Evolutionary conservation across 2,888 invertebrate species (phyloP).

Genomic region (Incurvaria masculella): DNA sequence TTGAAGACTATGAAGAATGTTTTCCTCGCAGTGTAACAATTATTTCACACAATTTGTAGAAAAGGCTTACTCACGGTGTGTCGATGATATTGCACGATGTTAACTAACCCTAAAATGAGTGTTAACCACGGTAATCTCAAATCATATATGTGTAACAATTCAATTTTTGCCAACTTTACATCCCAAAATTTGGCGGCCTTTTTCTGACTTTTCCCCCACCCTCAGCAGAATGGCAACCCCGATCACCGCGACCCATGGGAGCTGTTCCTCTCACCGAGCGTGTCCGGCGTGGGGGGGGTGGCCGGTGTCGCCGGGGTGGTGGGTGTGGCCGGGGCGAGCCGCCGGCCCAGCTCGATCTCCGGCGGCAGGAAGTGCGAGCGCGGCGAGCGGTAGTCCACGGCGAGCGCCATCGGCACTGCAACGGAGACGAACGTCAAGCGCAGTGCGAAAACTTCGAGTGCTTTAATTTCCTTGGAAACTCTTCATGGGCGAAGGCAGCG

Average conservation of each 20-base stretch:
- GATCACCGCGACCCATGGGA: too few relatives aligned
- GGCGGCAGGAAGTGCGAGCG: slow-evolving; percentile 48
- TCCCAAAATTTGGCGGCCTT: background rate
- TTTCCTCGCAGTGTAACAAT: too few relatives aligned
- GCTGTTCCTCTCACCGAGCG: slow-evolving; percentile 1
- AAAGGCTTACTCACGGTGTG: too few relatives aligned
- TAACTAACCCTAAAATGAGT: too few relatives aligned
- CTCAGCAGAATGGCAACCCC: too few relatives aligned
- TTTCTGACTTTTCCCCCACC: background rate
- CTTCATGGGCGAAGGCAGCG: too few relatives aligned
- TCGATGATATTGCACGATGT: too few relatives aligned
- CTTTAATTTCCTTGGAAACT: background rate
- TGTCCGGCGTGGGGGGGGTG: slow-evolving; percentile 4
- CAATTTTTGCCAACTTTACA: background rate
- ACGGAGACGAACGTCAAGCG: slow-evolving; percentile 19
- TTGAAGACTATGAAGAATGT: too few relatives aligned
- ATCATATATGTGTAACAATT: too few relatives aligned
- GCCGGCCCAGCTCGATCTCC: slow-evolving; percentile 33
- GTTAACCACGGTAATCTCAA: too few relatives aligned
- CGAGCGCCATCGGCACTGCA: slow-evolving; percentile 32
- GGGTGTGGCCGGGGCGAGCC: slow-evolving; percentile 6
- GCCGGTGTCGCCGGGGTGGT: slow-evolving; percentile 6
- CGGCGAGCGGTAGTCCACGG: slow-evolving; percentile 44
- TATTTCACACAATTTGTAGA: too few relatives aligned
- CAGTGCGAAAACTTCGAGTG: background rate